Evolutionary conservation across 2,888 invertebrate genomes (phyloP), one percentile per base, ranked within the genome.

Genomic region (Himalopsyche japonica): DNA sequence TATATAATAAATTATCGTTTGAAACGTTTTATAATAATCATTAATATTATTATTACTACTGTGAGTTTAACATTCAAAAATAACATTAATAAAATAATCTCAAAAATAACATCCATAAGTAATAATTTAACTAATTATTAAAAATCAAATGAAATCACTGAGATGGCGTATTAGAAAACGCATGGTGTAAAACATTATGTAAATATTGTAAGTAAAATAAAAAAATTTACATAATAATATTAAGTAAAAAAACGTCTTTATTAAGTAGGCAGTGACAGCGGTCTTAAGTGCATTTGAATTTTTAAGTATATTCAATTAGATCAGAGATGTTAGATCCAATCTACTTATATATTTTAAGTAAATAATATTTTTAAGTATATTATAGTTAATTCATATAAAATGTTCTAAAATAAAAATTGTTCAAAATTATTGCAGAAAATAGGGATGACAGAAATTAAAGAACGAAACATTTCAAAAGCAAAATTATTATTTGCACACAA

Each of bases 61-160:
- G 57, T 57, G 57, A 57, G 5, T 57, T 57, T 57, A 57, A 57
- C 12, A 43, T 43, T 43, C 2, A 43, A 43, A 43, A 43, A 43
- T 15, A 43, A 43, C 43, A 43, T 43, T 15, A 15, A 43, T 43
- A 57, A 20, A 57, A 57, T 57, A 57, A 57, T 57, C 57, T 57
- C 57, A 57, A 57, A 57, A 57, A 57, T 7, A 57, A 57, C n/a
- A 57, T 20, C 10, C 57, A 57, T 57, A 57, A 27, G 37, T 81
- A 43, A 70, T 81, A 64, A 20, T 64, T 70, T 81, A 81, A 81
- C 81, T 81, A 76, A 32, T 20, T 30, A 27, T 20, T 24, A 81
- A 81, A 70, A 81, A 30, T 64, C 10, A 76, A 76, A 76, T 76
- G 76, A 64, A 57, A 80, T 43, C 12, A 32, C 37, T 57, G 57